Percentiles rank a stretch among this genome's conserved stretches.
Evolutionary conservation across 1,140 invertebrate genomes (phyloP).

Genomic region (Aphaenogaster ashmeadi): DNA sequence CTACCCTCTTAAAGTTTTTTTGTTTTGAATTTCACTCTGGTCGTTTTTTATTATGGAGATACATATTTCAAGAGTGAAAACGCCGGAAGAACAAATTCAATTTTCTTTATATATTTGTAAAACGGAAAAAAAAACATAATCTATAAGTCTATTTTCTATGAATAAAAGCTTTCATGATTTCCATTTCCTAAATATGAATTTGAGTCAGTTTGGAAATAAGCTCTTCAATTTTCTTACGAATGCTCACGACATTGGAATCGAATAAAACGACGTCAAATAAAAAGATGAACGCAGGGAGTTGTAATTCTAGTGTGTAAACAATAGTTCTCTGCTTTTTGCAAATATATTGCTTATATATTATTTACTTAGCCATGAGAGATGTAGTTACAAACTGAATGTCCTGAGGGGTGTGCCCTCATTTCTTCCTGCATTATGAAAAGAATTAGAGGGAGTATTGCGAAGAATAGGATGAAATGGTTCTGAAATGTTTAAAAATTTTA

Average conservation of each 20-base stretch:
- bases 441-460: not conserved
- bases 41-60: not conserved
- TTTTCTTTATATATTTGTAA: not conserved
- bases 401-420: not conserved
- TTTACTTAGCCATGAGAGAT: not conserved
- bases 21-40: not conserved
- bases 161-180: not conserved
- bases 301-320: not conserved
- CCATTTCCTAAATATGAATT: not conserved
- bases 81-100: too few relatives aligned
- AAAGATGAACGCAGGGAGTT: not conserved
- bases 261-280: not conserved
- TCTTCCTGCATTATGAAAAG: not conserved
- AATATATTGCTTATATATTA: not conserved
- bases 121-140: not conserved
- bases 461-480: not conserved
- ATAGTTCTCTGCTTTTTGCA: not conserved
- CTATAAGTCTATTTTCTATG: not conserved
- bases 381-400: not conserved
- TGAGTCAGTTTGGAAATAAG: constrained; percentile 1
- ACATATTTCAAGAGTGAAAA: not conserved
- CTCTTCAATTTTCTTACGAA: not conserved
- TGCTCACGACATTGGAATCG: not conserved
- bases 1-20: not conserved
- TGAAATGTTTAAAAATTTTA: not conserved